Percentiles rank a stretch among this genome's conserved stretches.
phyloP scores from a whole-genome alignment of 2,888 invertebrate species.

The Silvanus unidentatus region DNA sequence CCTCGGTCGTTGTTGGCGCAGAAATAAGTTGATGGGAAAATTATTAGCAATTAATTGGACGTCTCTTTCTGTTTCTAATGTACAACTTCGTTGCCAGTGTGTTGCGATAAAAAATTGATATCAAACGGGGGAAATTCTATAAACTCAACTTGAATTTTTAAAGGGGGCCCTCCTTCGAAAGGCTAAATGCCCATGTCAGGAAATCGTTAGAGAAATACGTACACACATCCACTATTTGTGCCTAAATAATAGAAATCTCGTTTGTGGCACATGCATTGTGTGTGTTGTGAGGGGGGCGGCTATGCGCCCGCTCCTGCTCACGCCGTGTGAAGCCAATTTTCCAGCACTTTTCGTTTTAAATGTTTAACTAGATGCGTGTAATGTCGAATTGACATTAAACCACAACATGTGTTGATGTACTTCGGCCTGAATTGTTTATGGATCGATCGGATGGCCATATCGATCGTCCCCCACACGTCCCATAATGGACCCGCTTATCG shows the following conservation, averaged over 20 bases:
- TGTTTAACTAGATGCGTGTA: slow-evolving; percentile 36
- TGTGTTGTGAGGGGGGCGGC: no score
- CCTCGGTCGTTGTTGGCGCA: no score
- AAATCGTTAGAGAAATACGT: slow-evolving; percentile 20
- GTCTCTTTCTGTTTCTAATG: no score
- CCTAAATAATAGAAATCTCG: slow-evolving; percentile 25
- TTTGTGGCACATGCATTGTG: slow-evolving; percentile 15
- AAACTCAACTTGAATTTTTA: slow-evolving; percentile 21
- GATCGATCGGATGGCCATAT: no score
- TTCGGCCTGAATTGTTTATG: slow-evolving; percentile 35
- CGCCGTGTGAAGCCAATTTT: slow-evolving; percentile 24
- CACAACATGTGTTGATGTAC: slow-evolving; percentile 37
- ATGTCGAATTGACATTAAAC: slow-evolving; percentile 37
- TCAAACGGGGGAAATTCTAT: neutral
- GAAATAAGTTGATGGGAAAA: no score
- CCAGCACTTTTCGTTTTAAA: slow-evolving; percentile 29
- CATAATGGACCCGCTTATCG: no score
- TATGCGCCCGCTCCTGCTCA: neutral
- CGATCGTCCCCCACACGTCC: slow-evolving; percentile 18
- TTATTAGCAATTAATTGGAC: no score
- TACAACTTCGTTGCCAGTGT: no score
- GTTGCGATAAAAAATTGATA: no score
- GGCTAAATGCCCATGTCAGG: slow-evolving; percentile 30
- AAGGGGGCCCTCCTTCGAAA: slow-evolving; percentile 18
- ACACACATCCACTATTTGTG: neutral